Evolutionary conservation across 2,113 vertebrate species (phyloP).

Genomic region (Burhinus bistriatus): DNA sequence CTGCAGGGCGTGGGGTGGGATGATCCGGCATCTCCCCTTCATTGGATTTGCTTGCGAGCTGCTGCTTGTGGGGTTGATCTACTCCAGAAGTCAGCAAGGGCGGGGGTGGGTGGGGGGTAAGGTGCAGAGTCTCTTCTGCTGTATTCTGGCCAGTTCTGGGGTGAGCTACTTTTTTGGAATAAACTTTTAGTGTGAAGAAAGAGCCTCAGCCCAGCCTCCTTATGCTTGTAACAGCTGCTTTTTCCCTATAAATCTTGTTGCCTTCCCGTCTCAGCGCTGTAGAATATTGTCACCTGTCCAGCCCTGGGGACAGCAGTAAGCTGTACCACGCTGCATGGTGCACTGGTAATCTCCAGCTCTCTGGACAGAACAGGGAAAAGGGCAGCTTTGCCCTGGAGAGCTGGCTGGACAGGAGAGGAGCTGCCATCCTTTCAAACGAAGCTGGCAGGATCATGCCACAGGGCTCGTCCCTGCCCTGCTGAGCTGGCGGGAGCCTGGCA

Average conservation of each 20-base stretch:
- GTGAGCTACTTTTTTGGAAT: background rate
- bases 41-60: background rate
- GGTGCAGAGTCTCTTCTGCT: background rate
- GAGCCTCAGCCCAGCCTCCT: background rate
- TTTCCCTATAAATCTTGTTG: background rate
- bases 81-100: background rate
- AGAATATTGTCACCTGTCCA: background rate
- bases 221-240: background rate
- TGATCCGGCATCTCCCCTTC: background rate
- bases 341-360: background rate
- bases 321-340: background rate
- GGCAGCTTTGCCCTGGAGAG: background rate
- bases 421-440: accelerated
- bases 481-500: background rate
- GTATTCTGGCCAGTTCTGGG: background rate
- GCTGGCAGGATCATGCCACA: accelerated
- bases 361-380: background rate
- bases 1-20: background rate
- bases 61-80: background rate
- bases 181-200: background rate
- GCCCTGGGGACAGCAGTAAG: background rate
- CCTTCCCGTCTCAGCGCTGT: background rate
- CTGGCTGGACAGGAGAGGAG: background rate
- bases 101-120: background rate
- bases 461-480: background rate